phyloP scores from a whole-genome alignment of 1,140 invertebrate genomes.

The Drosophila bocqueti region DNA sequence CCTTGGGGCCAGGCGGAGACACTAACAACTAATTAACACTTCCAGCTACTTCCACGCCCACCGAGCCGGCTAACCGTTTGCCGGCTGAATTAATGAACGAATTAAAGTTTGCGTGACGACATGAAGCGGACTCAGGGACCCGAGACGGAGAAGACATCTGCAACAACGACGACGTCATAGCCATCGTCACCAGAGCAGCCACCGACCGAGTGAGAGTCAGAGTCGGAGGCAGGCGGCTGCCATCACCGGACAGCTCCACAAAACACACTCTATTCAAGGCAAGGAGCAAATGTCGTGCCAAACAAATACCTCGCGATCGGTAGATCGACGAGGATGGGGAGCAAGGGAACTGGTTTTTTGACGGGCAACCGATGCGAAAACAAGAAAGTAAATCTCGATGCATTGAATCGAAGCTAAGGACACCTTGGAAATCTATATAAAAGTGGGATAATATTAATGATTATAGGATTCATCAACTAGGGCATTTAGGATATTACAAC shows the following conservation, averaged over 20 bases:
- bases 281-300: conserved; percentile 80
- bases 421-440: conserved; percentile 8
- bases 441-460: no score
- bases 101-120: conserved; percentile 80
- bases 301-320: conserved; percentile 72
- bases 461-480: neutral
- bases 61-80: conserved; percentile 70
- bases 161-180: conserved; percentile 37
- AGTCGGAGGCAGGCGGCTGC: conserved; percentile 25
- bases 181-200: conserved; percentile 45
- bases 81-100: conserved; percentile 80
- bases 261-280: conserved; percentile 20
- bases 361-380: conserved; percentile 29
- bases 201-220: conserved; percentile 20
- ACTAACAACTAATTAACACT: conserved; percentile 82
- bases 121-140: conserved; percentile 55
- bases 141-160: conserved; percentile 7
- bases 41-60: conserved; percentile 80
- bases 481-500: neutral
- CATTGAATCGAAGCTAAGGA: conserved; percentile 2
- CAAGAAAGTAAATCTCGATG: conserved; percentile 11
- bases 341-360: conserved; percentile 62
- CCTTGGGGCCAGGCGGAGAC: conserved; percentile 38
- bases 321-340: conserved; percentile 53
- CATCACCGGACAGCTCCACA: conserved; percentile 18